Evolutionary conservation across 2,797 vertebrate genomes (phyloP).

Genomic region (Pterois miles): DNA sequence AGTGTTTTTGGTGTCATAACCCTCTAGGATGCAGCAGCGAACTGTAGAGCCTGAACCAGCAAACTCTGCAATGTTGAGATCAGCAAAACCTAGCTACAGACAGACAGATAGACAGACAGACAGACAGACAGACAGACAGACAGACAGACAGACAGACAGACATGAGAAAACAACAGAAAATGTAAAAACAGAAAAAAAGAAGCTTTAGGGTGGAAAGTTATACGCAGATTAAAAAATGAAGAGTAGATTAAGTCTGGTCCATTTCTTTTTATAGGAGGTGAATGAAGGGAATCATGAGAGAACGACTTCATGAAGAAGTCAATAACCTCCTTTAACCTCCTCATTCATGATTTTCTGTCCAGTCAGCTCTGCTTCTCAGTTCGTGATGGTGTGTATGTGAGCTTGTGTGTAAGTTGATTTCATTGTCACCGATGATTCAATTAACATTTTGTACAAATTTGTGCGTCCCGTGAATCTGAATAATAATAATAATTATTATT

Average conservation of each 20-base stretch:
- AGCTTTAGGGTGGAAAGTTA: neutral
- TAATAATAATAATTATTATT: no score
- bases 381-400: neutral
- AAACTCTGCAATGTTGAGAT: conserved; percentile 96
- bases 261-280: no score
- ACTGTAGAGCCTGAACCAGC: conserved; percentile 93
- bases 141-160: neutral
- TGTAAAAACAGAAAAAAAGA: no score
- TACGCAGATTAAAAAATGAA: no score
- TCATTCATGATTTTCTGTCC: conserved; percentile 23
- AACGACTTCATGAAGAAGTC: conserved; percentile 4
- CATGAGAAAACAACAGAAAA: neutral
- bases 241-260: no score
- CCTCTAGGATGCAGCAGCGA: conserved; percentile 95
- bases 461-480: neutral
- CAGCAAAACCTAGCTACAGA: conserved; percentile 91
- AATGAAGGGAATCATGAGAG: conserved; percentile 10
- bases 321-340: conserved; percentile 45
- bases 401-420: neutral
- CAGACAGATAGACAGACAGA: neutral
- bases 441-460: neutral
- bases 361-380: conserved; percentile 30
- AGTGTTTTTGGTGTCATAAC: conserved; percentile 95
- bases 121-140: neutral
- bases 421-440: neutral